phyloP scores from a whole-genome alignment of 1,140 invertebrate species.

The Plutomurus gul region DNA sequence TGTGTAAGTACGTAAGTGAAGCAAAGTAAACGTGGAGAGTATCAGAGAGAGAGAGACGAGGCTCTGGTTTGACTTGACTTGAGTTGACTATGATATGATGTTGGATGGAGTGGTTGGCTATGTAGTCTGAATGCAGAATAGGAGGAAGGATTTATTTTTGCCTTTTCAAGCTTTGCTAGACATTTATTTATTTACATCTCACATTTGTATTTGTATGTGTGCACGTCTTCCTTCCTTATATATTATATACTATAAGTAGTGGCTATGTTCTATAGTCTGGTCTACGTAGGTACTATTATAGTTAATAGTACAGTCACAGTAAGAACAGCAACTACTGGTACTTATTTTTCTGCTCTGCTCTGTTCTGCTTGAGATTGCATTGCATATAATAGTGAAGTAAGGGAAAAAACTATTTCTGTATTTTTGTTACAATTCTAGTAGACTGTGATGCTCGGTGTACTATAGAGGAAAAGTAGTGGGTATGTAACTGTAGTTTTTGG shows the following conservation, averaged over 20 bases:
- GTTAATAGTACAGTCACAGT: too few species aligned
- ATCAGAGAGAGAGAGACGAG: background rate
- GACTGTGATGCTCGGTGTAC: too few species aligned
- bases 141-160: slow-evolving; percentile 15
- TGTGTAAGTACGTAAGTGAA: background rate
- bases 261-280: too few species aligned
- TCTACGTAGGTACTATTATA: too few species aligned
- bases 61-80: background rate
- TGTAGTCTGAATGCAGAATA: background rate
- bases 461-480: too few species aligned
- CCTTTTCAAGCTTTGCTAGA: slow-evolving; percentile 23
- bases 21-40: background rate
- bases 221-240: background rate
- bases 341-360: background rate
- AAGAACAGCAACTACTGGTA: background rate
- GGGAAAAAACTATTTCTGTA: background rate
- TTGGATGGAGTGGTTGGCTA: too few species aligned
- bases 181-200: slow-evolving; percentile 30
- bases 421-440: too few species aligned
- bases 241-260: too few species aligned
- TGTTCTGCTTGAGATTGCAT: background rate
- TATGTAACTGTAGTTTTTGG: background rate
- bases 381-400: background rate
- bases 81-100: too few species aligned
- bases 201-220: background rate